phyloP scores from a whole-genome alignment of 2,113 vertebrate genomes.

The Gasterosteus aculeatus region DNA sequence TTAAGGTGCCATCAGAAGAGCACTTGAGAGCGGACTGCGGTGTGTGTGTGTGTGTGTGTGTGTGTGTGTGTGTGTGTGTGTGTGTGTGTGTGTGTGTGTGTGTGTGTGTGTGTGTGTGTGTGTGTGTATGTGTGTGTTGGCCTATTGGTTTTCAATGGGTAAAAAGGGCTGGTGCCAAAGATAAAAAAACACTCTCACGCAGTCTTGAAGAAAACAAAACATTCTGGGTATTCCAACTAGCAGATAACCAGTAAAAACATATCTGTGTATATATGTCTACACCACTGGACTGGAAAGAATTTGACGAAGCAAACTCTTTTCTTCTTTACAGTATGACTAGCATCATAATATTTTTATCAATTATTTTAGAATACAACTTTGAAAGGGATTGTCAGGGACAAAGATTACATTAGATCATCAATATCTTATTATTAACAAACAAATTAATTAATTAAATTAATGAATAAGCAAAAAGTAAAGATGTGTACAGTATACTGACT shows the following conservation, averaged over 20 bases:
- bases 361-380: not conserved
- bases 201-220: slow-evolving; percentile 12
- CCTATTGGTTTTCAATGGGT: not conserved
- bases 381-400: not conserved
- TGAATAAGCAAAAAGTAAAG: not conserved
- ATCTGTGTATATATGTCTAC: not conserved
- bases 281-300: not conserved
- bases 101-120: not conserved
- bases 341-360: not conserved
- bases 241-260: slow-evolving; percentile 29
- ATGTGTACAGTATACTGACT: not conserved
- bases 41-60: not conserved
- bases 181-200: slow-evolving; percentile 67
- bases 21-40: not conserved
- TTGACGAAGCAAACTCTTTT: not conserved
- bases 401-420: no score
- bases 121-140: not conserved
- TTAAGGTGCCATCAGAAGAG: not conserved
- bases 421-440: no score
- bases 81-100: not conserved
- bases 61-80: not conserved
- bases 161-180: slow-evolving; percentile 24
- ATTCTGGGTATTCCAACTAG: not conserved
- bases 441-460: no score
- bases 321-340: not conserved